A percentile compares a stretch with the other conserved stretches of the same genome.
These are phyloP conservation scores for Phymatocera aterrima DNA, from an alignment of 2,888 invertebrate species.

Conservation along the genomic window DNA sequence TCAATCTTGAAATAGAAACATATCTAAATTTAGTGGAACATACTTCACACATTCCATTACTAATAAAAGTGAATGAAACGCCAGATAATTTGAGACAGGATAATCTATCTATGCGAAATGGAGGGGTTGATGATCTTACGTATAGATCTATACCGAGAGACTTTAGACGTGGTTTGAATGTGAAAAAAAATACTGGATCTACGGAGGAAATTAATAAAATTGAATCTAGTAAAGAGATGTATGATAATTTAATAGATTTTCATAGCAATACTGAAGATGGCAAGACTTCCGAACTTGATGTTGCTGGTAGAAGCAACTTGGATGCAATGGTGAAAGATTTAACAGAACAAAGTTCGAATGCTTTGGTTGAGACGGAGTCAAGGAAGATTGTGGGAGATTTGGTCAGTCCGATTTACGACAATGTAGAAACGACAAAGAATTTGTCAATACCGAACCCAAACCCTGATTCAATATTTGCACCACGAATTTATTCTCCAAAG, in stretches of 20 bases:
- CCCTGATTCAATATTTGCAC: slow-evolving; percentile 53
- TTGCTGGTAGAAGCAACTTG: not conserved
- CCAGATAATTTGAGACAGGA: slow-evolving; percentile 24
- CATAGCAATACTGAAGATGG: slow-evolving; percentile 65
- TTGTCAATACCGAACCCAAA: slow-evolving; percentile 52
- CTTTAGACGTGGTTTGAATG: slow-evolving; percentile 13
- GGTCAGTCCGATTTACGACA: not conserved
- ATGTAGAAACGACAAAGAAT: slow-evolving; percentile 24
- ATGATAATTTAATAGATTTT: slow-evolving; percentile 72
- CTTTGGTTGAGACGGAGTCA: slow-evolving; percentile 44
- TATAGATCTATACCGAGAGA: slow-evolving; percentile 45
- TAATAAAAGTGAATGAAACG: not conserved
- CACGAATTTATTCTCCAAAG: slow-evolving; percentile 49
- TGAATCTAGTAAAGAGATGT: slow-evolving; percentile 60
- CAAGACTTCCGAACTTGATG: not conserved
- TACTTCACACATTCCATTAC: not conserved
- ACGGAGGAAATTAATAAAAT: slow-evolving; percentile 70
- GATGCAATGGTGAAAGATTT: not conserved
- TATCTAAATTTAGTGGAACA: not conserved
- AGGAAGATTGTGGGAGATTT: slow-evolving; percentile 50
- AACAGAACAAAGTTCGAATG: not conserved
- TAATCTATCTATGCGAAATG: slow-evolving; percentile 46
- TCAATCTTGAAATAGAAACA: not conserved
- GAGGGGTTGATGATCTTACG: slow-evolving; percentile 47
- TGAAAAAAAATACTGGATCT: slow-evolving; percentile 21